Base-by-base conservation (phyloP, 2,113 vertebrate species). In the Scomber scombrus region DNA sequence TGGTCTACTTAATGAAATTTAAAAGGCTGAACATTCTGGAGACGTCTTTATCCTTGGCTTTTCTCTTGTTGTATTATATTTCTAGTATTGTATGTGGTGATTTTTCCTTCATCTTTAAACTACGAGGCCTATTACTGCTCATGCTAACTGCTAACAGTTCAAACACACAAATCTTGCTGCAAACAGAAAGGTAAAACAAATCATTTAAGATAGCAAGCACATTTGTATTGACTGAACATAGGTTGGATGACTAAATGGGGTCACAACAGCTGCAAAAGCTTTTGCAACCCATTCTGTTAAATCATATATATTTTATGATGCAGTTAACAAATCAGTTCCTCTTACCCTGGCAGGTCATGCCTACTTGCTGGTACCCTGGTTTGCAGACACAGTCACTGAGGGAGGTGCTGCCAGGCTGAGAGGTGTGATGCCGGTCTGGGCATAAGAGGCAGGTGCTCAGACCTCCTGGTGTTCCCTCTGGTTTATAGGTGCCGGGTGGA, bases 401-500 rank as follows among this genome's bases (percentile, higher is more conserved):
- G 43, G 96, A 94, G 0, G 97, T 99, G 89, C 98, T 98, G 81
- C 97, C 98, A 0, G 96, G 97, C 72, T 93, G 95, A 68, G 98
- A 98, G 10, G 95, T 97, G 71, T 98, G 96, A 76, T 97, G 96
- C 47, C 89, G 87, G 81, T 96, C 95, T 0, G 97, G 97, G 78
- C 98, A 99, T 0, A 92, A 78, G 45, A 93, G 87, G 71, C 98
- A 99, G 60, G 97, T 97, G 81, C 95, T 94, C 67, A 95, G 89
- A 70, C 98, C 97, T 85, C 98, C 98, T 3, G 97, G 97, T 6
- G 94, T 93, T 45, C 94, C 95, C 89, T 98, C 97, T 9, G 97
- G 96, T 80, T 99, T 99, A 77, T 97, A 99, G 0, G 98, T 99
- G 56, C 97, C 97, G 7, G 97, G 85, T 11, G 98, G 97, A 84